These are phyloP conservation scores for Nomada ferruginata DNA, from an alignment of 2,888 invertebrate species.

Conservation along the genomic window DNA sequence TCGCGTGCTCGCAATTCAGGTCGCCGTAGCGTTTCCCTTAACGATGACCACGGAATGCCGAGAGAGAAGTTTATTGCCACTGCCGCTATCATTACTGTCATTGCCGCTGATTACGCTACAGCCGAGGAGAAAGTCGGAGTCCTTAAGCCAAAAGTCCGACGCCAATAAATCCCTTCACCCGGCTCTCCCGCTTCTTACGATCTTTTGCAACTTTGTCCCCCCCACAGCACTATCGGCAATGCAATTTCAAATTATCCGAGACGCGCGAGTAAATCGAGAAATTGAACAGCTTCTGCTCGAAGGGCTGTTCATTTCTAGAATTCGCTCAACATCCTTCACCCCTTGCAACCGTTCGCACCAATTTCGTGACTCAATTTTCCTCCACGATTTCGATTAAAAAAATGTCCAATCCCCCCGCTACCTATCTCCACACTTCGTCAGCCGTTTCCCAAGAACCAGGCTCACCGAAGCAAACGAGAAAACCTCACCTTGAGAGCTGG, in stretches of 20 bases:
- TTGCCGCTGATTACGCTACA: slow-evolving; percentile 52
- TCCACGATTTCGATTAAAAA: too few species aligned
- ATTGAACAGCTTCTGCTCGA: too few species aligned
- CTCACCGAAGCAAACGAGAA: not conserved
- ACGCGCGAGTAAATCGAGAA: too few species aligned
- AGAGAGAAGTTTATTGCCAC: slow-evolving; percentile 52
- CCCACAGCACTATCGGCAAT: not conserved
- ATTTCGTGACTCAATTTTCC: too few species aligned
- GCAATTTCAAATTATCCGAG: too few species aligned
- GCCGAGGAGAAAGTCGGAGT: slow-evolving; percentile 45
- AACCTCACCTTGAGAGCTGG: slow-evolving; percentile 82
- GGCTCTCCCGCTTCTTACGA: not conserved
- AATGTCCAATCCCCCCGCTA: too few species aligned
- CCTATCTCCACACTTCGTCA: too few species aligned
- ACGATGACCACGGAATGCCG: slow-evolving; percentile 38
- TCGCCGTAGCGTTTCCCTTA: slow-evolving; percentile 32
- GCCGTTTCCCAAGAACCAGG: not conserved
- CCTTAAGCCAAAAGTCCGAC: slow-evolving; percentile 22
- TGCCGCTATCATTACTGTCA: slow-evolving; percentile 55
- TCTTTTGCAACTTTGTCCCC: not conserved
- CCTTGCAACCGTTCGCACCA: too few species aligned
- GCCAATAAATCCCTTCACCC: slow-evolving; percentile 10
- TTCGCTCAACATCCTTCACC: too few species aligned
- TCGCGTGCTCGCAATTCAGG: slow-evolving; percentile 34
- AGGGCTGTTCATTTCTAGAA: too few species aligned